phyloP scores from a whole-genome alignment of 1,140 invertebrate species.

The Odontomachus brunneus region DNA sequence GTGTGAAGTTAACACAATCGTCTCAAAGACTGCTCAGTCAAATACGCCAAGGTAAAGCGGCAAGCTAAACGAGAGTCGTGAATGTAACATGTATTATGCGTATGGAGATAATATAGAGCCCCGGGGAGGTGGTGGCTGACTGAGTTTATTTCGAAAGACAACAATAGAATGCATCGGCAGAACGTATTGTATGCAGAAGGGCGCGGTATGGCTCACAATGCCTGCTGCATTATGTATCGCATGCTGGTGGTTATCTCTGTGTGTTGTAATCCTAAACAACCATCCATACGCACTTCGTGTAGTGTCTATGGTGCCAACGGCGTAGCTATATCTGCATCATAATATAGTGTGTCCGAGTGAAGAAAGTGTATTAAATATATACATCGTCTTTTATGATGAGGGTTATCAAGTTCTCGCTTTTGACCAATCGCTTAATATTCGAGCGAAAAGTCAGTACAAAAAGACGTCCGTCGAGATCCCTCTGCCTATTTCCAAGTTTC shows the following conservation, averaged over 20 bases:
- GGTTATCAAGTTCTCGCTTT: no score
- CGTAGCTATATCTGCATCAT: slow-evolving; percentile 40
- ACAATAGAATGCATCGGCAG: slow-evolving; percentile 82
- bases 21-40: slow-evolving; percentile 66
- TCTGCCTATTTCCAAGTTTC: neutral
- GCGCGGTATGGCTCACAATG: slow-evolving; percentile 79
- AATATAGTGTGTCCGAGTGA: slow-evolving; percentile 12
- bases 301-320: slow-evolving; percentile 54
- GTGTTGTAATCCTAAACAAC: slow-evolving; percentile 78
- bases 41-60: slow-evolving; percentile 65
- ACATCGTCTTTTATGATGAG: neutral
- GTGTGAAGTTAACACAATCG: slow-evolving; percentile 66
- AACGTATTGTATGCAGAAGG: slow-evolving; percentile 81
- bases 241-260: slow-evolving; percentile 73
- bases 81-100: slow-evolving; percentile 77
- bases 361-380: slow-evolving; percentile 18
- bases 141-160: slow-evolving; percentile 80
- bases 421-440: no score
- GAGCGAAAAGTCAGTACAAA: neutral
- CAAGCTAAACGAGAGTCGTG: slow-evolving; percentile 69
- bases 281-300: slow-evolving; percentile 68
- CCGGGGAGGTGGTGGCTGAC: slow-evolving; percentile 72
- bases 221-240: slow-evolving; percentile 84
- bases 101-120: slow-evolving; percentile 76
- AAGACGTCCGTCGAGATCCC: neutral